Base-by-base conservation (phyloP, 2,888 invertebrate genomes). In the Himalopsyche tibetana region DNA sequence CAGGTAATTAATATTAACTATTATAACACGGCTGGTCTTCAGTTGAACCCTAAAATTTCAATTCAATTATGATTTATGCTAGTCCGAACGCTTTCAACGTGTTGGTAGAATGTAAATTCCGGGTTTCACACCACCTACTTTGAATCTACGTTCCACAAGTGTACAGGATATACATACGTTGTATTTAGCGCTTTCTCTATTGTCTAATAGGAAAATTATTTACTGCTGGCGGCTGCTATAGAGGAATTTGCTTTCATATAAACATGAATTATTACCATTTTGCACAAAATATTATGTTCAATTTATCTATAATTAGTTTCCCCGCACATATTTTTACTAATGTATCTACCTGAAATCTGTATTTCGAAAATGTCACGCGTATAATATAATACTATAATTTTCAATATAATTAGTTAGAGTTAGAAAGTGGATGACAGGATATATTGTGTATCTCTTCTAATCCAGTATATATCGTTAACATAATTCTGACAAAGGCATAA, bases 151-250 rank as follows among this genome's bases (percentile, higher is more conserved):
- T 63, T 63, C n/a, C 8, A 63, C 63, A 63, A 63, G 63, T 63
- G 63, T 63, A 19, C 19, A 63, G 6, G 0, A 63, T 51, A 63
- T 63, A 63, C 28, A 28, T 19, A 19, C 63, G 28, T n/a, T 63
- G n/a, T 63, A 63, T 9, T 19, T 63, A 19, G 63, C 19, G 19
- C 63, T 63, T 63, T 19, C 63, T 19, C 63, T 63, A 63, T 63
- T 63, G 63, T 63, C 63, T 63, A 63, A 63, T 63, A 63, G 63
- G 63, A 28, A 63, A 63, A 63, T 63, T 63, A 63, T 63, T 63
- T 63, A 63, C 63, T 63, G 63, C 63, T 28, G 28, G 63, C 28
- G 56, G 56, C 56, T 55, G 55, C 55, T 19, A 56, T 56, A 56
- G 56, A 56, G 56, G 56, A 56, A 63, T 63, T 63, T 6, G 63